phyloP scores from a whole-genome alignment of 2,113 vertebrate species.

The Glaucidium brasilianum region DNA sequence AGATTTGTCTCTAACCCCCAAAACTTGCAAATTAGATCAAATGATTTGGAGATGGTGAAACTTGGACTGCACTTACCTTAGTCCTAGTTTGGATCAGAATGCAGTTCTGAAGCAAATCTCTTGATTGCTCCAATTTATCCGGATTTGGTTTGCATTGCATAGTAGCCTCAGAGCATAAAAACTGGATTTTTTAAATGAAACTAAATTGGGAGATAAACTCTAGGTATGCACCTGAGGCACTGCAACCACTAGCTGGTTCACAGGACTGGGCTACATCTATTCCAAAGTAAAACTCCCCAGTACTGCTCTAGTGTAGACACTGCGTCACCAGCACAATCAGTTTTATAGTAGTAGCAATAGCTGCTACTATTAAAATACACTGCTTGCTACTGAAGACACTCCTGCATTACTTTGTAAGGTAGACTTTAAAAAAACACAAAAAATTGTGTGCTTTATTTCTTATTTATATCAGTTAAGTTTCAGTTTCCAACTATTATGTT shows the following conservation, averaged over 20 bases:
- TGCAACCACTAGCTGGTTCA: neutral
- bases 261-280: neutral
- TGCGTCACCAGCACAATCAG: accelerated
- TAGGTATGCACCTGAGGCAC: neutral
- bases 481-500: neutral
- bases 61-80: neutral
- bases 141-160: neutral
- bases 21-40: neutral
- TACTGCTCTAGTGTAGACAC: neutral
- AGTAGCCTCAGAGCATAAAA: neutral
- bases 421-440: neutral
- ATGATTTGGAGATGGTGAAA: neutral
- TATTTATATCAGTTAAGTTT: neutral
- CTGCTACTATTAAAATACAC: neutral
- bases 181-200: neutral
- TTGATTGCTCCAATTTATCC: neutral
- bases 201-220: neutral
- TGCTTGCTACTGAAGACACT: neutral
- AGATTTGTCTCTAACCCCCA: neutral
- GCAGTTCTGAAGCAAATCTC: neutral
- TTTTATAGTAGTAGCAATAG: neutral
- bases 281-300: neutral
- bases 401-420: neutral
- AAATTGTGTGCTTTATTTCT: neutral
- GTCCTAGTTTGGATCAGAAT: neutral